Conservation (phyloP, 2,797 vertebrate species). For the Notolepis coatsorum region DNA sequence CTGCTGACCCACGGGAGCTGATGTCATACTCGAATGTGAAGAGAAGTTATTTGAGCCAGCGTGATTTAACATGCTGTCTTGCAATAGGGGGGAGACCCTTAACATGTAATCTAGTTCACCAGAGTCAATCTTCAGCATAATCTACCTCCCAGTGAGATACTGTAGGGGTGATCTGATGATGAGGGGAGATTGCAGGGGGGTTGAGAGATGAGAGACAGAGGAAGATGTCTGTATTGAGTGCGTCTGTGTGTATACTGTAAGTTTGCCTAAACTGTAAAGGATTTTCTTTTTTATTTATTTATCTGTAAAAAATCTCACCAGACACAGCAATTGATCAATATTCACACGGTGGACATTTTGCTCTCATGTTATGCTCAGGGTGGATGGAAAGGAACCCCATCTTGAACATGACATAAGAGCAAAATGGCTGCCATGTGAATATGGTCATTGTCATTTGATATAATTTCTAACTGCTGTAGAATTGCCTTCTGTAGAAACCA, state of each 20-base stretch:
- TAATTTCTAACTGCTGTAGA: too few species aligned
- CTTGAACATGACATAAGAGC: too few species aligned
- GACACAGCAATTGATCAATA: too few species aligned
- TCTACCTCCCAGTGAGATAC: background rate
- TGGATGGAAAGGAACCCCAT: too few species aligned
- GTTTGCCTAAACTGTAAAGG: too few species aligned
- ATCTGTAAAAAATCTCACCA: too few species aligned
- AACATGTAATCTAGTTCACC: conserved; percentile 27
- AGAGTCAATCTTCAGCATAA: conserved; percentile 26
- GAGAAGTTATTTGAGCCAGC: conserved; percentile 2
- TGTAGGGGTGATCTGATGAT: conserved; percentile 12
- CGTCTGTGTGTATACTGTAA: background rate
- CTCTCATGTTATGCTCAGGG: too few species aligned
- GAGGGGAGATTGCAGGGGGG: background rate
- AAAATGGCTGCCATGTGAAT: too few species aligned
- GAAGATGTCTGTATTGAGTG: background rate
- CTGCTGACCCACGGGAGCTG: conserved; percentile 29
- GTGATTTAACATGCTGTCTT: conserved; percentile 9
- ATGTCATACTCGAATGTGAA: background rate
- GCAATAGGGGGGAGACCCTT: background rate
- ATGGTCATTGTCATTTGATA: too few species aligned
- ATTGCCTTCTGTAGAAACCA: too few species aligned
- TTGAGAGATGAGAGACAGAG: background rate
- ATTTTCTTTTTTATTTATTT: too few species aligned
- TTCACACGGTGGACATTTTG: too few species aligned